Evolutionary conservation across 2,888 invertebrate genomes (phyloP).

Genomic region (Proisotoma minuta): DNA sequence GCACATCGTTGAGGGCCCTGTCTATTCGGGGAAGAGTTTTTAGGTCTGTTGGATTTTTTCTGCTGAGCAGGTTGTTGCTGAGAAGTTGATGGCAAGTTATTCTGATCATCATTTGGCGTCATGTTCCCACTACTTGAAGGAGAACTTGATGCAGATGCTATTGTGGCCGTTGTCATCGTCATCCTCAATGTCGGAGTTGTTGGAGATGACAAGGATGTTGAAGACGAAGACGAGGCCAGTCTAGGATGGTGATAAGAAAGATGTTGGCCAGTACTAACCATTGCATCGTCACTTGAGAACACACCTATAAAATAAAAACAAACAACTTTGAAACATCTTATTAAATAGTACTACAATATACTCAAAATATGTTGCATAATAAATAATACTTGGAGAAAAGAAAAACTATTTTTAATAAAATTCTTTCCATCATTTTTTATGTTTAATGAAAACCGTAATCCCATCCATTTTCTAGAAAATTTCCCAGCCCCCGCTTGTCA

Average conservation of each 20-base stretch:
- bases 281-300: constrained; percentile 44
- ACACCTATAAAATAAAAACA: constrained; percentile 35
- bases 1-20: constrained; percentile 90
- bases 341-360: too few species aligned
- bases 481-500: too few species aligned
- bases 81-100: background rate
- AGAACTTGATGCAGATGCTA: constrained; percentile 3
- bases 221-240: background rate
- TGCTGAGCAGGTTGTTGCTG: constrained; percentile 3
- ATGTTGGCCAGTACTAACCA: background rate
- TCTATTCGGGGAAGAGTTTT: constrained; percentile 81
- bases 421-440: too few species aligned
- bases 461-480: too few species aligned
- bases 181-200: constrained; percentile 7
- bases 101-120: background rate
- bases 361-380: too few species aligned
- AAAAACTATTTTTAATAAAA: too few species aligned
- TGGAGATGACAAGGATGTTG: background rate
- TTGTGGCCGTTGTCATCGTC: background rate
- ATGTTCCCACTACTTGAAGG: background rate
- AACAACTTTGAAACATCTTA: too few species aligned
- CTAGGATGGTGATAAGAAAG: background rate
- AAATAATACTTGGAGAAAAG: too few species aligned
- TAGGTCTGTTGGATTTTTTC: constrained; percentile 59
- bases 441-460: too few species aligned